A percentile compares a stretch with the other conserved stretches of the same genome.
These are phyloP conservation scores for Drosophila incognita DNA, from an alignment of 2,888 invertebrate genomes.

Conservation along the genomic window DNA sequence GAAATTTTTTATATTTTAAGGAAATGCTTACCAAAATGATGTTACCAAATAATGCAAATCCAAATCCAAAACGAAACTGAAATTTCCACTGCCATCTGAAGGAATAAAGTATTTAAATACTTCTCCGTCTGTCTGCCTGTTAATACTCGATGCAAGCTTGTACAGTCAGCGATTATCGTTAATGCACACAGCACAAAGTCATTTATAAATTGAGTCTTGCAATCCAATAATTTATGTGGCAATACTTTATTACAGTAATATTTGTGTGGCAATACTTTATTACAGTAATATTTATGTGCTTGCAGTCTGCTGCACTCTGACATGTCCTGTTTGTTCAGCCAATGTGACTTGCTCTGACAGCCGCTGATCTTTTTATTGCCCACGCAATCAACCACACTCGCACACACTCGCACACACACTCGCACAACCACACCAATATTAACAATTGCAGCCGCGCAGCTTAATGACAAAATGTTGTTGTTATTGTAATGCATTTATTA, in stretches of 20 bases:
- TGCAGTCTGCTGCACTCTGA: conserved; percentile 35
- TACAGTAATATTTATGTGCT: conserved; percentile 57
- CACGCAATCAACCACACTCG: conserved; percentile 34
- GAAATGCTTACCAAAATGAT: too few relatives aligned
- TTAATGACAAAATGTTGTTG: conserved; percentile 29
- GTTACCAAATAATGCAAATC: background rate
- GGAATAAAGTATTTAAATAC: background rate
- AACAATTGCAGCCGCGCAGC: conserved; percentile 47
- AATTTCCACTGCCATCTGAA: background rate
- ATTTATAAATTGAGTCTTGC: conserved; percentile 65
- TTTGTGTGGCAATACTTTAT: conserved; percentile 60
- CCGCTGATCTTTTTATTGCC: conserved; percentile 75
- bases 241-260: conserved; percentile 62
- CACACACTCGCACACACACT: background rate
- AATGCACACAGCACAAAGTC: conserved; percentile 44
- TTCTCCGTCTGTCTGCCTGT: background rate
- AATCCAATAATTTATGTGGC: conserved; percentile 60
- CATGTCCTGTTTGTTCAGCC: conserved; percentile 24
- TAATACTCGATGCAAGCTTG: background rate
- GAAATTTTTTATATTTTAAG: too few relatives aligned
- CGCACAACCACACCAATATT: conserved; percentile 10
- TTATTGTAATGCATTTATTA: conserved; percentile 79
- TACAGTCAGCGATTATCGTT: conserved; percentile 43
- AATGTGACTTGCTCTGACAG: conserved; percentile 47
- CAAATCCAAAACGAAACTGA: background rate